Conservation (phyloP, 2,888 invertebrate genomes). For the Pammene aurita region DNA sequence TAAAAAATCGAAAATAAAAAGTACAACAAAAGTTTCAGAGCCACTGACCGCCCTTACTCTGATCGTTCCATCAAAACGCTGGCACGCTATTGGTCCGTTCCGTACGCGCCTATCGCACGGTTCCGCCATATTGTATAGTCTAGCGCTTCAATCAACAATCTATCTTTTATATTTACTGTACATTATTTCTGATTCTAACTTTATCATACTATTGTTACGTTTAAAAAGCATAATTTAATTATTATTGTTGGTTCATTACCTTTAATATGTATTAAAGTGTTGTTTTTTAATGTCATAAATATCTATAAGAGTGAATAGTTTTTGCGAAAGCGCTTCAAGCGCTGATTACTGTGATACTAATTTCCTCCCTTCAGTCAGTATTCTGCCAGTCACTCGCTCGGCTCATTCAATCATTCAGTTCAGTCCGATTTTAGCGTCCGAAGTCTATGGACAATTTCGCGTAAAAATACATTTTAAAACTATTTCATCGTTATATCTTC, state of each 20-base stretch:
- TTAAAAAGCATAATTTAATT: not conserved
- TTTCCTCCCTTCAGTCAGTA: conserved; percentile 72
- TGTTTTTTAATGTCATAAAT: not conserved
- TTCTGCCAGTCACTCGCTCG: conserved; percentile 73
- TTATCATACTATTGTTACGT: not conserved
- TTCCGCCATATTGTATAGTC: conserved; percentile 36
- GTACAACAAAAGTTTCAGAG: conserved; percentile 50
- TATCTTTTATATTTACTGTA: not conserved
- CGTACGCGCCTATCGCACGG: conserved; percentile 46
- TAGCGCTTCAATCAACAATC: conserved; percentile 46
- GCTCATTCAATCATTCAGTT: conserved; percentile 62
- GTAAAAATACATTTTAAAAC: not conserved
- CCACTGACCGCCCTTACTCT: conserved; percentile 46
- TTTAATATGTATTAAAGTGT: not conserved
- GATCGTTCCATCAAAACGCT: conserved; percentile 46
- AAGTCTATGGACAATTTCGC: conserved; percentile 16
- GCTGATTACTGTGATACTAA: conserved; percentile 46
- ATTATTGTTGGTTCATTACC: not conserved
- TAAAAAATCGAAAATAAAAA: conserved; percentile 20
- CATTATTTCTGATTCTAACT: not conserved
- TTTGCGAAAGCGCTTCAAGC: conserved; percentile 56
- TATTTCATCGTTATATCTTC: conserved; percentile 1
- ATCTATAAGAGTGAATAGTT: conserved; percentile 3
- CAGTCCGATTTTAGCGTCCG: conserved; percentile 53
- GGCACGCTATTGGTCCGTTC: conserved; percentile 53